Evolutionary conservation across 2,113 vertebrate genomes (phyloP), one percentile per base, ranked within the genome.

Genomic region (Python bivittatus): DNA sequence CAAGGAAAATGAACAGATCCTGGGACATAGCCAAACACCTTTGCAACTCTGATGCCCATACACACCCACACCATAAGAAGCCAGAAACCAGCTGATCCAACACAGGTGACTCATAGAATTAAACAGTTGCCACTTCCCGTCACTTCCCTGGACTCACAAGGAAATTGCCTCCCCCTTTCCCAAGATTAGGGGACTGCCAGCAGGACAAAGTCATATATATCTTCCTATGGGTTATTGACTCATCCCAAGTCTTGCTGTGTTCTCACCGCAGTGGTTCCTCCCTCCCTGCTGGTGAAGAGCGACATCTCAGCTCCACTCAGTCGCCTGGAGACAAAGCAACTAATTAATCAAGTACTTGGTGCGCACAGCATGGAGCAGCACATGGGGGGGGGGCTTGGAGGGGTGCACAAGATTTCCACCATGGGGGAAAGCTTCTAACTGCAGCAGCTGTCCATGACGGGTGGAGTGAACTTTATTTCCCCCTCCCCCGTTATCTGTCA

Each of bases 321-420:
- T 90, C 93, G 90, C 91, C 90, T 84, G 93, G 93, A 96, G 93
- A 94, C 94, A 92, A 96, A 94, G 93, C 91, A 27, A 48, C 93
- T 96, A 95, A 96, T 96, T 96, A 96, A 94, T 91, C 88, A 92
- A 25, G 38, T 54, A 29, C 93, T 91, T 90, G 23, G 94, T 25
- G 61, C 48, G 20, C 90, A 0, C 95, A 93, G 93, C 90, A 56
- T 88, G 91, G 48, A 91, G 90, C 84, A 27, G 85, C 83, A 88
- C 91, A 64, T 72, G 53, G 79, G 7, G 12, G 27, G 48, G 52
- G 6, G 22, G 72, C 57, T 3, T 33, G 29, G 57, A 58, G 85
- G 89, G 48, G 54, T 1, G 27, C 11, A 0, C 2, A 0, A 33
- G 68, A 44, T 25, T 54, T 56, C 60, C 52, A 29, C 60, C 33